Conservation (phyloP, 2,113 vertebrate species). For the Rhineura floridana region DNA sequence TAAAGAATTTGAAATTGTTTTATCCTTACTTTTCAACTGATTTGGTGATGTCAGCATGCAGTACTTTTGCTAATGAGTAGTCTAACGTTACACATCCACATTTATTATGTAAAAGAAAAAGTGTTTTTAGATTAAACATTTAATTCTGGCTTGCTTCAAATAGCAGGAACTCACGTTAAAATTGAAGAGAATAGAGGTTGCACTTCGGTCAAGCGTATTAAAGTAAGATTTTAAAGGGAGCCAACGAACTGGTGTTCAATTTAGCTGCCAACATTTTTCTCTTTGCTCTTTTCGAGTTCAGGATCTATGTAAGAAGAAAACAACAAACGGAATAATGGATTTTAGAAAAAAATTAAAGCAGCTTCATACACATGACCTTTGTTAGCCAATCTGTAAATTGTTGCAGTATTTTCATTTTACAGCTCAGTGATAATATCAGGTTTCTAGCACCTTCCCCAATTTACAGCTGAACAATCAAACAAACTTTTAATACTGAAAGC, state of each 20-base stretch:
- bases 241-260: slow-evolving; percentile 1
- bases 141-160: slow-evolving; percentile 7
- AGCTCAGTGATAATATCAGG: slow-evolving; percentile 1
- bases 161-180: slow-evolving; percentile 1
- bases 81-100: background rate
- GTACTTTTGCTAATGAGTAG: background rate
- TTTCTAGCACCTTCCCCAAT: slow-evolving; percentile 19
- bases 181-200: slow-evolving; percentile 7
- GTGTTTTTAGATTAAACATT: slow-evolving; percentile 6
- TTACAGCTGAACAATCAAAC: slow-evolving; percentile 18
- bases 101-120: slow-evolving; percentile 20
- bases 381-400: slow-evolving; percentile 25
- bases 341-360: slow-evolving; percentile 23
- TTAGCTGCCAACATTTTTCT: slow-evolving; percentile 1
- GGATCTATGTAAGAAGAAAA: background rate
- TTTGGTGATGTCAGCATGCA: background rate
- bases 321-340: background rate
- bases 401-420: slow-evolving; percentile 39
- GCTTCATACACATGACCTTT: slow-evolving; percentile 9
- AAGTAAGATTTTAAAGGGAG: slow-evolving; percentile 18
- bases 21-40: background rate
- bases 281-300: background rate
- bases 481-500: slow-evolving; percentile 2
- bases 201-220: slow-evolving; percentile 6
- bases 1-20: background rate